Evolutionary conservation across 2,113 vertebrate species (phyloP).

Genomic region (Ictalurus furcatus): DNA sequence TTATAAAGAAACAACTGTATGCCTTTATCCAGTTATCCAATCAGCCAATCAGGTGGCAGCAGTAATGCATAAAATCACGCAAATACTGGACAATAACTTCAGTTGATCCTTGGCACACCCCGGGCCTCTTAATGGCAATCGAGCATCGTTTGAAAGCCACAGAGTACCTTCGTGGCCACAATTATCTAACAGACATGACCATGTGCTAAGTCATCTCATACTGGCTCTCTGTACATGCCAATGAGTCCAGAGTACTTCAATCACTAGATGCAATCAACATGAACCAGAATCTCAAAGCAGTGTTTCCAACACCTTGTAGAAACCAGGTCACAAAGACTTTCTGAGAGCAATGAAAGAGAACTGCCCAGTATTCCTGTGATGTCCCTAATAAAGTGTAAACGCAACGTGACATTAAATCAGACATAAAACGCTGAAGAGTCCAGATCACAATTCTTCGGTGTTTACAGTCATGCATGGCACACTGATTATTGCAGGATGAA

Average conservation of each 20-base stretch:
- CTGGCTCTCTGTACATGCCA: neutral
- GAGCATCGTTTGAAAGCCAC: neutral
- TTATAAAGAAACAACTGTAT: neutral
- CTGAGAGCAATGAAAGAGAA: neutral
- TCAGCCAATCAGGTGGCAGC: neutral
- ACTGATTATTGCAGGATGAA: neutral
- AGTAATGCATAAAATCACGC: neutral
- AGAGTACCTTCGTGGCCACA: neutral
- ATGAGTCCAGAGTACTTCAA: neutral
- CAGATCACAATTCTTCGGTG: neutral
- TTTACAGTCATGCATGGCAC: slow-evolving; percentile 3
- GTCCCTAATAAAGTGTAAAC: slow-evolving; percentile 14
- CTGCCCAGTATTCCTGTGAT: neutral
- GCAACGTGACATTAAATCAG: slow-evolving; percentile 38
- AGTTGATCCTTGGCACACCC: neutral
- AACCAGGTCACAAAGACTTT: neutral
- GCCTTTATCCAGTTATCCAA: neutral
- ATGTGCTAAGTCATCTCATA: neutral
- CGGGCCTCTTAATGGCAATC: neutral
- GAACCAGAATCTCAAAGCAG: neutral
- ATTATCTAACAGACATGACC: neutral
- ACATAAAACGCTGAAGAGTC: slow-evolving; percentile 26
- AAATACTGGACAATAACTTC: neutral
- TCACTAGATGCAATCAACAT: neutral
- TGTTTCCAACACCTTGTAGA: neutral